Conservation (phyloP, 2,797 vertebrate species). For the Nannoperca australis region DNA sequence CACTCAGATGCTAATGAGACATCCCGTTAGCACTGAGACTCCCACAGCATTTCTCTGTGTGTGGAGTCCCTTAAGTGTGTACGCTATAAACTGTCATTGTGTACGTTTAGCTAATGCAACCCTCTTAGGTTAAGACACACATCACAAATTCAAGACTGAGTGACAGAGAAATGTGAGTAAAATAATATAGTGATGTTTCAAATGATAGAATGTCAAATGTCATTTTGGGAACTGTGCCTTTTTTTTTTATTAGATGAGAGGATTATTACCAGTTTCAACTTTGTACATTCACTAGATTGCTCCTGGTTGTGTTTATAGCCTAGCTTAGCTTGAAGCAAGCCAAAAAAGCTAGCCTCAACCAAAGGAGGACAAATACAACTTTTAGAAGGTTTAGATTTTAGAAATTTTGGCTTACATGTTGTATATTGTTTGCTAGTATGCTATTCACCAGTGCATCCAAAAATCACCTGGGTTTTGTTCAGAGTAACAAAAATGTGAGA, state of each 20-base stretch:
- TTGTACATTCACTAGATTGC: background rate
- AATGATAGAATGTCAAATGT: background rate
- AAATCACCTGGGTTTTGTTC: too few relatives aligned
- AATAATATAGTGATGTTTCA: background rate
- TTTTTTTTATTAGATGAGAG: background rate
- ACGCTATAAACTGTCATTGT: background rate
- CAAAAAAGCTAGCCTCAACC: background rate
- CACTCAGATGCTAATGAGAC: constrained; percentile 45
- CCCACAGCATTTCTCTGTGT: background rate
- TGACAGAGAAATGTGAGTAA: background rate
- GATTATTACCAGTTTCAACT: background rate
- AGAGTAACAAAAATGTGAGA: background rate
- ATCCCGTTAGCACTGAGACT: constrained; percentile 25
- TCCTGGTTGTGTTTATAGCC: background rate
- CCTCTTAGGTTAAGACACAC: background rate
- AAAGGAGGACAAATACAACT: background rate
- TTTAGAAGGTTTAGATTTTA: too few relatives aligned
- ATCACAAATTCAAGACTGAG: background rate
- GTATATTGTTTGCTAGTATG: background rate
- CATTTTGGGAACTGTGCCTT: too few relatives aligned
- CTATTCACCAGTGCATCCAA: background rate
- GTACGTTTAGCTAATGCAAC: background rate
- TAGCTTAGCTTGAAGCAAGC: background rate
- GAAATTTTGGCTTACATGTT: too few relatives aligned
- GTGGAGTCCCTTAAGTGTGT: background rate